These are phyloP conservation scores for Hypolimnas misippus DNA, from an alignment of 2,888 invertebrate species.

Conservation along the genomic window DNA sequence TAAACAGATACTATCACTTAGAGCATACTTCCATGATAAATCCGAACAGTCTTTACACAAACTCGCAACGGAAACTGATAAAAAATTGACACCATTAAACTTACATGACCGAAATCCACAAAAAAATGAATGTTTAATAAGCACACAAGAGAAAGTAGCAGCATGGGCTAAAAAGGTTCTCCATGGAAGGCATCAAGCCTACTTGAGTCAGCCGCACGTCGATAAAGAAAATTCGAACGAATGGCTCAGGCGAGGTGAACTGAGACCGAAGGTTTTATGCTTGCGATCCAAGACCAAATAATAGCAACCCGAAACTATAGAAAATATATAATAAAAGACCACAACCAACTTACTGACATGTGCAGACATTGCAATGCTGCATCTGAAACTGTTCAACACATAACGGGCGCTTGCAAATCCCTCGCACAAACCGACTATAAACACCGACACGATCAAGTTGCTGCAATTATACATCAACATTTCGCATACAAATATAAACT, in stretches of 20 bases:
- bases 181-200: constrained; percentile 25
- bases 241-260: constrained; percentile 29
- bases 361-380: not conserved
- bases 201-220: constrained; percentile 22
- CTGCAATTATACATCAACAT: constrained; percentile 33
- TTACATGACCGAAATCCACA: constrained; percentile 8
- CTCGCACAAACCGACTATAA: constrained; percentile 39
- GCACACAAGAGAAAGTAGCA: constrained; percentile 13
- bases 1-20: no score
- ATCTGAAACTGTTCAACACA: constrained; percentile 40
- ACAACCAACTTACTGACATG: not conserved
- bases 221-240: constrained; percentile 31
- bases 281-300: constrained; percentile 31
- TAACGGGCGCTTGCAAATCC: constrained; percentile 36
- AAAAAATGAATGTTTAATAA: constrained; percentile 10
- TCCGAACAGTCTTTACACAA: constrained; percentile 23
- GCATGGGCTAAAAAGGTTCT: constrained; percentile 29
- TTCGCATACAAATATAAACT: constrained; percentile 25
- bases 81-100: constrained; percentile 23
- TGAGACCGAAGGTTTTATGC: constrained; percentile 31
- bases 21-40: constrained; percentile 12
- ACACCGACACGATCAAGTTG: constrained; percentile 38
- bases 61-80: constrained; percentile 13
- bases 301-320: constrained; percentile 26
- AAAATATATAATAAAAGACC: constrained; percentile 16